Base-by-base conservation (phyloP, 2,113 vertebrate species). In the Aphelocoma coerulescens region DNA sequence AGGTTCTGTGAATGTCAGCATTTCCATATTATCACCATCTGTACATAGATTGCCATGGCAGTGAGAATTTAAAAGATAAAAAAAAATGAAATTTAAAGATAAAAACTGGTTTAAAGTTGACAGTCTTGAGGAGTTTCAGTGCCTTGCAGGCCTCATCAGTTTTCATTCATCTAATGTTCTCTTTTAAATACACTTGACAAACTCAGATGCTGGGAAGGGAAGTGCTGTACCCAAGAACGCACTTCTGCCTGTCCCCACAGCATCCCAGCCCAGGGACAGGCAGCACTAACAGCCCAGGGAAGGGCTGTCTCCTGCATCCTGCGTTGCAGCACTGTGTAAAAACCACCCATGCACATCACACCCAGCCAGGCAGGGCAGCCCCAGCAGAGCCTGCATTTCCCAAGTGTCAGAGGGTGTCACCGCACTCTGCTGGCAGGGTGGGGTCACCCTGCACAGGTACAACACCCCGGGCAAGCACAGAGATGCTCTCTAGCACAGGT, bases 11-110 rank as follows among this genome's bases (percentile, higher is more conserved):
- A 91, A 91, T 85, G 87, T 93, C 93, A 96, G 82, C 61, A 89
- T 95, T 96, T 96, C 95, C 91, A 67, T 94, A 88, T 93, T 89
- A 96, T 85, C 80, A 77, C 76, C 1, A 23, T 83, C 80, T 91
- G 87, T 95, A 92, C 80, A 58, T 51, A 89, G 91, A 92, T 37
- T 90, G 67, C 82, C 66, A 41, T 2, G 19, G 75, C 80, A 88
- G 79, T 62, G 41, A 91, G 80, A 93, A 93, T 90, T 93, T 78
- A 87, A 93, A 85, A 89, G 77, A 94, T 71, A 2, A 61, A 89
- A 91, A 91, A 91, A 96, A 78, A 61, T 1, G n/a, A 63, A 89
- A 93, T 93, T 95, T 96, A 85, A 91, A 91, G 76, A 93, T 92
- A 94, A 94, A 93, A 67, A 74, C 9, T 37, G 84, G 81, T 85